A percentile compares a stretch with the other conserved stretches of the same genome.
phyloP scores from a whole-genome alignment of 2,888 invertebrate species.

The Pediacus dermestoides region DNA sequence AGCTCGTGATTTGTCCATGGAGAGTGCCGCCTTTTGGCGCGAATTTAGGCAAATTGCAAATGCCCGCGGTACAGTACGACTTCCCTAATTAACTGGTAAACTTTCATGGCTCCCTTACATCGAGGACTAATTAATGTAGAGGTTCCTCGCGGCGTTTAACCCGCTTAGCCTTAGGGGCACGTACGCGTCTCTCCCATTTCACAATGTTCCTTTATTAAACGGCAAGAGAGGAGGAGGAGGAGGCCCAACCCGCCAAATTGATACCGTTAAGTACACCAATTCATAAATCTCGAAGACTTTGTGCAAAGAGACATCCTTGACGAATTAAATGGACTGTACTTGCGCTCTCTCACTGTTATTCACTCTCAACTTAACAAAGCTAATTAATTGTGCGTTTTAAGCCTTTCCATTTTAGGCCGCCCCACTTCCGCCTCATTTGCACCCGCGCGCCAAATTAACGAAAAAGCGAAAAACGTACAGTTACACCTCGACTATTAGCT shows the following conservation, averaged over 20 bases:
- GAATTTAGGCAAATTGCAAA: constrained; percentile 43
- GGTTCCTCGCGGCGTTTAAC: constrained; percentile 38
- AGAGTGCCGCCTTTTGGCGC: constrained; percentile 22
- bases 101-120: constrained; percentile 50
- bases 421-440: neutral
- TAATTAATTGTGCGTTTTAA: constrained; percentile 35
- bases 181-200: constrained; percentile 9
- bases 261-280: constrained; percentile 40
- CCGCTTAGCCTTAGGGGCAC: constrained; percentile 12
- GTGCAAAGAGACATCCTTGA: constrained; percentile 29
- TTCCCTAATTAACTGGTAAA: constrained; percentile 53
- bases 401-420: constrained; percentile 11
- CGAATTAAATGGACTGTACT: constrained; percentile 38
- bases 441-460: neutral
- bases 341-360: constrained; percentile 26
- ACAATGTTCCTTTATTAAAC: constrained; percentile 20
- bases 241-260: constrained; percentile 34
- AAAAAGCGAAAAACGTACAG: no score
- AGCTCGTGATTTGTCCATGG: constrained; percentile 5
- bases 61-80: constrained; percentile 42
- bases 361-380: constrained; percentile 30
- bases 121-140: constrained; percentile 50
- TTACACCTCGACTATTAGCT: no score
- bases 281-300: constrained; percentile 44
- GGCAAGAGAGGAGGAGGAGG: no score